Conservation (phyloP, 2,113 vertebrate genomes). For the Cnemophilus loriae region DNA sequence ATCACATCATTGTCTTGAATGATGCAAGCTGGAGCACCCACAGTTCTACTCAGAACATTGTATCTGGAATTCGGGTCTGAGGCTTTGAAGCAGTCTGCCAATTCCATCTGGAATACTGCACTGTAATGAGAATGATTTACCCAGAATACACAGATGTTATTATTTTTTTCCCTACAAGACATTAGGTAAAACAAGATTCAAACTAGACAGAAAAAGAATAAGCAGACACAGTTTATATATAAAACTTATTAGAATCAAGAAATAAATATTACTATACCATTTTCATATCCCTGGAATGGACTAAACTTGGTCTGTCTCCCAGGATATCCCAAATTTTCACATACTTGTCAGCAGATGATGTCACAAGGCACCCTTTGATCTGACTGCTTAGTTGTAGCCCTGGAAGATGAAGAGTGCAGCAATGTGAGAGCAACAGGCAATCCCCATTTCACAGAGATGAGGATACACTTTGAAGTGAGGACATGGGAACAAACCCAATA, state of each 20-base stretch:
- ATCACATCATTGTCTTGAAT: background rate
- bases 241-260: background rate
- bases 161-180: background rate
- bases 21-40: background rate
- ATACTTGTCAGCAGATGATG: conserved; percentile 87
- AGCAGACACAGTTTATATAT: background rate
- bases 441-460: background rate
- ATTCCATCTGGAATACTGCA: background rate
- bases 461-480: background rate
- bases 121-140: background rate
- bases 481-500: background rate
- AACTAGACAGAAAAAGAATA: background rate
- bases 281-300: conserved; percentile 96
- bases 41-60: background rate
- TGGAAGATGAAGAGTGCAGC: conserved; percentile 34
- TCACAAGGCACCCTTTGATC: conserved; percentile 92
- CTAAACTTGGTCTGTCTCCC: conserved; percentile 86
- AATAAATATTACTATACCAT: conserved; percentile 77
- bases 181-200: background rate
- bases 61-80: background rate
- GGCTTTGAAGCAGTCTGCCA: background rate
- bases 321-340: conserved; percentile 97
- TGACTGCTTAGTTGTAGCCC: conserved; percentile 94
- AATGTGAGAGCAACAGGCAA: background rate
- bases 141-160: background rate